Evolutionary conservation across 2,888 invertebrate species (phyloP).

Genomic region (Drosophila paranaensis): DNA sequence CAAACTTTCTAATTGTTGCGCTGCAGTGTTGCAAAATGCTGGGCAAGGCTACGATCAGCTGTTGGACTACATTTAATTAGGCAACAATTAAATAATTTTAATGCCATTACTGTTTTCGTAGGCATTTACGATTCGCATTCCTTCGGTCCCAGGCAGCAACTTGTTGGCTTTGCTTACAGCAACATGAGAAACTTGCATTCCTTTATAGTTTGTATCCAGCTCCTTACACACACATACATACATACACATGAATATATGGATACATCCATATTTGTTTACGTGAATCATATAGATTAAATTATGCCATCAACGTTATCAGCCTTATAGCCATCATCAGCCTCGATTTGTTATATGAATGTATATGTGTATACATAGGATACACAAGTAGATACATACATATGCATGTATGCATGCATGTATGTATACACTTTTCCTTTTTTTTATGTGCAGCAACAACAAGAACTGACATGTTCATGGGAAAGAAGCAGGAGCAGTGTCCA

Average conservation of each 20-base stretch:
- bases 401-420: too few species aligned
- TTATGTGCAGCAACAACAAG: conserved; percentile 32
- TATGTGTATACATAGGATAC: not conserved
- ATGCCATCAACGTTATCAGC: conserved; percentile 7
- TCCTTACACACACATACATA: not conserved
- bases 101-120: not conserved
- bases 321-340: not conserved
- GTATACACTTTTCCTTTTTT: conserved; percentile 70
- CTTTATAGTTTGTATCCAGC: not conserved
- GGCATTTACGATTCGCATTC: not conserved
- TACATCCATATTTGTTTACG: conserved; percentile 4
- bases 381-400: too few species aligned
- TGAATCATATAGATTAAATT: conserved; percentile 14
- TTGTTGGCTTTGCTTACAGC: conserved; percentile 9
- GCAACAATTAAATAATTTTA: not conserved
- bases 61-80: not conserved
- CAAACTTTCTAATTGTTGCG: not conserved
- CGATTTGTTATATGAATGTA: conserved; percentile 1
- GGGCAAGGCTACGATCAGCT: not conserved
- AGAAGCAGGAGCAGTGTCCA: conserved; percentile 57
- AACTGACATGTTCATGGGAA: conserved; percentile 28
- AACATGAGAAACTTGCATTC: not conserved
- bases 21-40: conserved; percentile 1
- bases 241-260: not conserved
- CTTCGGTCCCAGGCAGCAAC: not conserved